Percentiles rank a stretch among this genome's conserved stretches.
Evolutionary conservation across 2,888 invertebrate genomes (phyloP).

Genomic region (Eupithecia tripunctaria): DNA sequence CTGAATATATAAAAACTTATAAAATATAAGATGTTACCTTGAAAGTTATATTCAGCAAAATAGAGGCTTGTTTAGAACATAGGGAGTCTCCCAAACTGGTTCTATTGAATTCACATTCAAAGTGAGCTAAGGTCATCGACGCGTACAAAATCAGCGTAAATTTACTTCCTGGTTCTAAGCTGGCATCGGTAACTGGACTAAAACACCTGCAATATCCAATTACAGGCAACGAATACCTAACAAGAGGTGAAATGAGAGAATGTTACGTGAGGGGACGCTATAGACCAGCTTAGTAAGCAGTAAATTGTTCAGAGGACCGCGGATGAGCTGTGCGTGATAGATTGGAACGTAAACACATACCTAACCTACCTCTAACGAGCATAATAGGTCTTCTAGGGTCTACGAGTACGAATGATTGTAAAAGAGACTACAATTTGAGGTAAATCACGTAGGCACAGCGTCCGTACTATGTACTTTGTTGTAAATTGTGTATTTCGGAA

Average conservation of each 20-base stretch:
- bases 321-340: not conserved
- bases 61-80: constrained; percentile 13
- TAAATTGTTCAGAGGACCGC: not conserved
- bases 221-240: constrained; percentile 11
- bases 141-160: constrained; percentile 34
- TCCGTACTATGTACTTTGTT: constrained; percentile 24
- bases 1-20: not conserved
- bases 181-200: not conserved
- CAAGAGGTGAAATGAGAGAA: constrained; percentile 19
- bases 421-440: constrained; percentile 11
- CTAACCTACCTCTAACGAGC: not conserved
- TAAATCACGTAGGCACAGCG: constrained; percentile 17
- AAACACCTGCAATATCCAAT: not conserved
- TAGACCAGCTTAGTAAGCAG: constrained; percentile 10
- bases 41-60: not conserved
- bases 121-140: constrained; percentile 32
- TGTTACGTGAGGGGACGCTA: constrained; percentile 8
- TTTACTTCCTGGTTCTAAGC: constrained; percentile 35
- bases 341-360: not conserved
- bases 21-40: not conserved
- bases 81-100: constrained; percentile 38
- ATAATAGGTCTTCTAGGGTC: not conserved
- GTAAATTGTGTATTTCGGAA: constrained; percentile 43
- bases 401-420: not conserved
- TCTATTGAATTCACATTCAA: constrained; percentile 21